Evolutionary conservation across 2,888 invertebrate species (phyloP).

Genomic region (Patella ulyssiponensis): DNA sequence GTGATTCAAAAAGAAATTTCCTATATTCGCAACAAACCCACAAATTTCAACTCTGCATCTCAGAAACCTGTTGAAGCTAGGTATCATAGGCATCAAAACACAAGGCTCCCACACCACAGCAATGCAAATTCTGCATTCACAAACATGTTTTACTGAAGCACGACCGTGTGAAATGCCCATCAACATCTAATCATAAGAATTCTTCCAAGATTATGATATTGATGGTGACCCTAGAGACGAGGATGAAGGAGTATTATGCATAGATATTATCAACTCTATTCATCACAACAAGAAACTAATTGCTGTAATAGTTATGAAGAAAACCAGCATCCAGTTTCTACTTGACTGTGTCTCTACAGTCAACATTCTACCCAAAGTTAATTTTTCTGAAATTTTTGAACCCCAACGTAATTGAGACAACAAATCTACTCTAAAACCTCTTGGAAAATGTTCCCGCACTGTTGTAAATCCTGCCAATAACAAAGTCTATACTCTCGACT

Average conservation of each 20-base stretch:
- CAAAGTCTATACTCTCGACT: not conserved
- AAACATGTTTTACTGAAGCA: constrained; percentile 31
- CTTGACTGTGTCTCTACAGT: not conserved
- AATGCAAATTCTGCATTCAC: constrained; percentile 37
- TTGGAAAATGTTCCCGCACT: not conserved
- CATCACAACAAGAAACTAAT: not conserved
- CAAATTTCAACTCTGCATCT: not conserved
- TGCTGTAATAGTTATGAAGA: not conserved
- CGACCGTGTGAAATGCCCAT: not conserved
- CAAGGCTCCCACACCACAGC: not conserved
- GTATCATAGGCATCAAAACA: not conserved
- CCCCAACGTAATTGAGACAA: not conserved
- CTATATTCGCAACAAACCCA: not conserved
- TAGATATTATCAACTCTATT: not conserved
- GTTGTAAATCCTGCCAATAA: not conserved
- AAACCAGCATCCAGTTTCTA: not conserved
- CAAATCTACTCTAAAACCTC: not conserved
- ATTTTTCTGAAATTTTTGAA: no score
- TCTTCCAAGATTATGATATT: no score
- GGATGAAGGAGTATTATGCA: not conserved
- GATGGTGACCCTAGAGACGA: not conserved
- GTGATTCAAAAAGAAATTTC: not conserved
- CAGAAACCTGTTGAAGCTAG: not conserved
- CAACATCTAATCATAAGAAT: not conserved
- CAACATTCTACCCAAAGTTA: not conserved